A percentile compares a stretch with the other conserved stretches of the same genome.
These are phyloP conservation scores for Chroicocephalus ridibundus DNA, from an alignment of 2,113 vertebrate genomes.

Conservation along the genomic window DNA sequence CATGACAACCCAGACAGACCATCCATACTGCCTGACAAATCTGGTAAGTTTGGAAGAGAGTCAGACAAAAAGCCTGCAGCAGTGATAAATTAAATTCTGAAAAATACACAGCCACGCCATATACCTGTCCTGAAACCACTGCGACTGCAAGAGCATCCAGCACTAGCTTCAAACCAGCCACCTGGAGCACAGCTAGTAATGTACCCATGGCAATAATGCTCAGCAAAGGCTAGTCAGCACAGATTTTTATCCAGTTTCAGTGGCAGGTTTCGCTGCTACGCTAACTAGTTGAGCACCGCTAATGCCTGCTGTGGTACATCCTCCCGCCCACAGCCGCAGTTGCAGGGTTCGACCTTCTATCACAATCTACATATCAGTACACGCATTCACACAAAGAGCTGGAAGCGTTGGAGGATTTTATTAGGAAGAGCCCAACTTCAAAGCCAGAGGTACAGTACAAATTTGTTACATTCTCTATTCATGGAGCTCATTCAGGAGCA, in stretches of 20 bases:
- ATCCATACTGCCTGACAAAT: background rate
- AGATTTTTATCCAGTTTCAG: background rate
- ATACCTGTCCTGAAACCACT: accelerated
- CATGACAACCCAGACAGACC: background rate
- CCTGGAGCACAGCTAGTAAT: background rate
- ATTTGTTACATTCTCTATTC: slow-evolving; percentile 54
- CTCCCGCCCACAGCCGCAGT: background rate
- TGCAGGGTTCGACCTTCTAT: background rate
- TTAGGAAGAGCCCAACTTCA: slow-evolving; percentile 50
- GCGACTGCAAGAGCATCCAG: background rate
- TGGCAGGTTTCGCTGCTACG: background rate
- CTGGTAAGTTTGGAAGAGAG: background rate
- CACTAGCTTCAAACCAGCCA: background rate
- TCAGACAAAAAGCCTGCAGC: background rate
- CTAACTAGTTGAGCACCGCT: background rate
- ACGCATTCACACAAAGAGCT: slow-evolving; percentile 25
- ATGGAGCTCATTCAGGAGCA: slow-evolving; percentile 37
- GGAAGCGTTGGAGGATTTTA: slow-evolving; percentile 56
- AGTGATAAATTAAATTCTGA: background rate
- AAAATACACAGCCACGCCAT: background rate
- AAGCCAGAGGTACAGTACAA: slow-evolving; percentile 50
- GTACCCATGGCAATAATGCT: background rate
- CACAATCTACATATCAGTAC: slow-evolving; percentile 54
- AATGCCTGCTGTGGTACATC: background rate
- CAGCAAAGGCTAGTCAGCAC: background rate